A percentile compares a stretch with the other conserved stretches of the same genome.
These are phyloP conservation scores for Puffinus mauretanicus DNA, from an alignment of 2,113 vertebrate genomes.

Conservation along the genomic window DNA sequence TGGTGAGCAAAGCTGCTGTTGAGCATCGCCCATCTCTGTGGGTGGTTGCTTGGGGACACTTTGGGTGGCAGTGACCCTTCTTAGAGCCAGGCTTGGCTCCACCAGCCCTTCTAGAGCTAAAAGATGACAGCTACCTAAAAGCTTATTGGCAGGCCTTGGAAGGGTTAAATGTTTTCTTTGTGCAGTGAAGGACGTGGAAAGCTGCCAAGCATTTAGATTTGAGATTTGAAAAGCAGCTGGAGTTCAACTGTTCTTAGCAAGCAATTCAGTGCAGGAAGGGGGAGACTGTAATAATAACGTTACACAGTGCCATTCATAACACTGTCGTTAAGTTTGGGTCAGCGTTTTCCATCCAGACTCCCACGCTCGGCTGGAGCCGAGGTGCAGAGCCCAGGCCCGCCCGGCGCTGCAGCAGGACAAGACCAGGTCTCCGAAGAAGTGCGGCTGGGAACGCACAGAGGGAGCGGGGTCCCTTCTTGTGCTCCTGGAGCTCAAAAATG, in stretches of 20 bases:
- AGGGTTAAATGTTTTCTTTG: neutral
- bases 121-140: neutral
- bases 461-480: neutral
- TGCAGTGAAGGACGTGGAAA: neutral
- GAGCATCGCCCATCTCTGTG: accelerated
- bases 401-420: no score
- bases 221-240: slow-evolving; percentile 27
- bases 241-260: neutral
- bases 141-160: neutral
- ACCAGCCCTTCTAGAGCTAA: neutral
- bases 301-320: neutral
- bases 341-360: neutral
- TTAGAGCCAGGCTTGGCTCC: neutral
- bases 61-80: neutral
- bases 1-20: neutral
- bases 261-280: neutral
- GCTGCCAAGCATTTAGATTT: neutral
- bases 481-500: neutral
- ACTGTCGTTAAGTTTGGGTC: neutral
- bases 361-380: neutral
- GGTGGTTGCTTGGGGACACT: neutral
- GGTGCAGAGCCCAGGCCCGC: neutral
- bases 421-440: accelerated
- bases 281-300: neutral
- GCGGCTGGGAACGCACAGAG: neutral